Percentiles rank a stretch among this genome's conserved stretches.
Evolutionary conservation across 2,113 vertebrate species (phyloP).

Genomic region (Stegastes partitus): DNA sequence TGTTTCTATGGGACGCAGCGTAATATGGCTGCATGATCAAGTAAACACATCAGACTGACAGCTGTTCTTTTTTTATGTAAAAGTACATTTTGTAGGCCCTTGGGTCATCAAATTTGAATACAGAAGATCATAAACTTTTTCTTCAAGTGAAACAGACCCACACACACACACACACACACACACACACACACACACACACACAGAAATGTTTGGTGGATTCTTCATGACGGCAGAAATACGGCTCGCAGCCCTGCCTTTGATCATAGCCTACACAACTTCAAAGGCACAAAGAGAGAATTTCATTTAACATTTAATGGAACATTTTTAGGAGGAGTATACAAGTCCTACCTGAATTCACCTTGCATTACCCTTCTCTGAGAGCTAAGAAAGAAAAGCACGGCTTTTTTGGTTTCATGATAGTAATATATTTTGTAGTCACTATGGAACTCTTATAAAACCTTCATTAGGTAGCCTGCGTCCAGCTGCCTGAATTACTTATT

Average conservation of each 20-base stretch:
- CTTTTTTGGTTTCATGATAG: constrained; percentile 10
- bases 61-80: constrained; percentile 17
- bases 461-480: neutral
- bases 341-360: constrained; percentile 50
- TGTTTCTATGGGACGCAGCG: constrained; percentile 2
- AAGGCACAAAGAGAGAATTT: constrained; percentile 62
- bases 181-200: neutral
- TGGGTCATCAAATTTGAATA: constrained; percentile 22
- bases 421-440: constrained; percentile 40
- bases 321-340: constrained; percentile 40
- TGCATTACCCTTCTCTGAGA: constrained; percentile 12
- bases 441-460: constrained; percentile 14
- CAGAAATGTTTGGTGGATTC: constrained; percentile 25
- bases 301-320: constrained; percentile 58
- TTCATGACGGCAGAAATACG: constrained; percentile 40
- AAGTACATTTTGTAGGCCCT: constrained; percentile 37
- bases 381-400: constrained; percentile 1
- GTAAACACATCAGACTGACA: constrained; percentile 28
- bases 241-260: constrained; percentile 66
- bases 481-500: constrained; percentile 4
- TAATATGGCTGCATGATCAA: constrained; percentile 3
- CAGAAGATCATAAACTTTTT: constrained; percentile 12
- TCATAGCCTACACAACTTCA: constrained; percentile 65
- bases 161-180: constrained; percentile 1
- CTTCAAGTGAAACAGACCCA: constrained; percentile 5